phyloP scores from a whole-genome alignment of 2,113 vertebrate genomes.

The Hippocampus barbouri region DNA sequence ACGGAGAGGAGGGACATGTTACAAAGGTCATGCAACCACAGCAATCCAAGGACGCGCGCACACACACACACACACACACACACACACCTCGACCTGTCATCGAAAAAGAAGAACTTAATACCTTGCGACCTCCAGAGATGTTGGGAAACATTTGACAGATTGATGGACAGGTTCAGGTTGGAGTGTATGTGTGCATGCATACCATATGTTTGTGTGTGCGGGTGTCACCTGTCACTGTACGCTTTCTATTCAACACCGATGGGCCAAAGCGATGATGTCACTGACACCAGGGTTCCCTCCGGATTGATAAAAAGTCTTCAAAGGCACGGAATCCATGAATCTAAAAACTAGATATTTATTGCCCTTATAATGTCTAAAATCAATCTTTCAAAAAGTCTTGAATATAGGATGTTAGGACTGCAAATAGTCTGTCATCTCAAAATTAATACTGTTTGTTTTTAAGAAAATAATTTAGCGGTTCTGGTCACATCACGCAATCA shows the following conservation, averaged over 20 bases:
- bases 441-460: too few relatives aligned
- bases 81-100: constrained; percentile 26
- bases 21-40: constrained; percentile 40
- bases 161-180: constrained; percentile 30
- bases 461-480: too few relatives aligned
- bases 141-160: constrained; percentile 29
- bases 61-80: background rate
- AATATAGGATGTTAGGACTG: too few relatives aligned
- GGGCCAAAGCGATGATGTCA: background rate
- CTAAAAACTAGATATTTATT: too few relatives aligned
- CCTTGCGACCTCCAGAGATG: constrained; percentile 39
- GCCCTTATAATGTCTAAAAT: too few relatives aligned
- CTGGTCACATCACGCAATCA: too few relatives aligned
- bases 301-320: too few relatives aligned
- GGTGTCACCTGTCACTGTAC: constrained; percentile 20
- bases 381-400: too few relatives aligned
- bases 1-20: constrained; percentile 31
- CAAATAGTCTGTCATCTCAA: too few relatives aligned
- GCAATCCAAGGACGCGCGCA: constrained; percentile 28
- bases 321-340: too few relatives aligned
- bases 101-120: constrained; percentile 54
- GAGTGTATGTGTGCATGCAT: constrained; percentile 7
- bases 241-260: background rate
- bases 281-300: background rate
- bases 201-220: constrained; percentile 7